Conservation (phyloP, 30 jellyfish, hydroid and myxozoan genomes). For the Turritopsis rubra region DNA sequence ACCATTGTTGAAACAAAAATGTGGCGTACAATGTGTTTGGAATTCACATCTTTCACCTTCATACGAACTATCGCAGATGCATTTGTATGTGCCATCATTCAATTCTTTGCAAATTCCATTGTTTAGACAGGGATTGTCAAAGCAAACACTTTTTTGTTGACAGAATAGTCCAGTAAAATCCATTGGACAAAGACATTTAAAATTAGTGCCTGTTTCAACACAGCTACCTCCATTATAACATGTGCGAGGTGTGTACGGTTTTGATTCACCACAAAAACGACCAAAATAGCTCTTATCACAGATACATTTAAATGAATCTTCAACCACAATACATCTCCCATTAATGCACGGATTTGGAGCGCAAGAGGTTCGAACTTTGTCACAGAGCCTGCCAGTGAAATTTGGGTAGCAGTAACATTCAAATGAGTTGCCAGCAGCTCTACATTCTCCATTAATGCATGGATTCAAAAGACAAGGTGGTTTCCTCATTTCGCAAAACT, state of each 20-base stretch:
- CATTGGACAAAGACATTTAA: neutral
- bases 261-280: neutral
- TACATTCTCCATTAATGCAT: neutral
- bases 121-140: neutral
- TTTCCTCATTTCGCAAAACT: neutral
- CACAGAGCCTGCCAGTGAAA: neutral
- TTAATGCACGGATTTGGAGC: neutral
- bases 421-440: neutral
- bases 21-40: neutral
- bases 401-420: neutral
- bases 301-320: neutral
- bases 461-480: neutral
- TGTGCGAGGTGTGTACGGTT: neutral
- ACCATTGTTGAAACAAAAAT: neutral
- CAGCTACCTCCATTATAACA: neutral
- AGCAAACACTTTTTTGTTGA: neutral
- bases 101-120: neutral
- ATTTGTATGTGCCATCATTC: neutral
- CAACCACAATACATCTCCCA: neutral
- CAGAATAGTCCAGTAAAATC: neutral
- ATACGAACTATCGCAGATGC: neutral
- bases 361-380: neutral
- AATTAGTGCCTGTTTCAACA: neutral
- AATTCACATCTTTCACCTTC: neutral
- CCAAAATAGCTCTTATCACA: neutral